Base-by-base conservation (phyloP, 2,888 invertebrate species). In the Dyspetes luteomarginatus region DNA sequence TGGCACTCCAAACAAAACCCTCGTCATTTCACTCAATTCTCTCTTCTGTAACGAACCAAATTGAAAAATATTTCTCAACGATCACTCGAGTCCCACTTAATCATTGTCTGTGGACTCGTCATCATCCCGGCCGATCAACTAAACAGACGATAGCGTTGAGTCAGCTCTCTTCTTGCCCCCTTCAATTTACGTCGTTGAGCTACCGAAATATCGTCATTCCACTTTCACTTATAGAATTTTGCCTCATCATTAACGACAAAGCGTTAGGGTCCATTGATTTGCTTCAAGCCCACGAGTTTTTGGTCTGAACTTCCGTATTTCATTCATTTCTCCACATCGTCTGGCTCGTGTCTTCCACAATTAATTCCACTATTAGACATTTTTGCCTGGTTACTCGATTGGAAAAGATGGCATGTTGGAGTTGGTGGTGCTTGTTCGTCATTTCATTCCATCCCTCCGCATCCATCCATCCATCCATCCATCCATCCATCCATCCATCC, bases 1-100 rank as follows among this genome's bases (percentile, higher is more conserved):
- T 48, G 26, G 24, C 64, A 74, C 48, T 69, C 64, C 69, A 79
- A 56, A 69, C 60, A 74, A 74, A 80, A 69, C 68, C 69, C 72
- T 73, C 62, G 56, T 55, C 30, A 68, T 48, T 28, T 60, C 30
- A 48, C 58, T 26, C 28, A 19, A 24, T 52, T 55, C 30, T 26
- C 28, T 26, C 36, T 52, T 55, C 30, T 36, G 55, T 9, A 36
- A n/a, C 26, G 43, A 55, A 77, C 30, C 28, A 48, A 45, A 26
- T 62, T 68, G 12, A 45, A 22, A 52, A 76, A 76, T 68, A 77
- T 60, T 62, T 67, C 48, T 52, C 64, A 7, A 15, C 56, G 56
- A 64, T 30, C 64, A 48, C 45, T n/a, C 22, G 26, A 41, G 4
- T 17, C 48, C 45, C 45, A 56, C 64, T 75, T 15, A 64, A 75